Conservation (phyloP, 23 tunicate genomes). For the Ascidia mentula region DNA sequence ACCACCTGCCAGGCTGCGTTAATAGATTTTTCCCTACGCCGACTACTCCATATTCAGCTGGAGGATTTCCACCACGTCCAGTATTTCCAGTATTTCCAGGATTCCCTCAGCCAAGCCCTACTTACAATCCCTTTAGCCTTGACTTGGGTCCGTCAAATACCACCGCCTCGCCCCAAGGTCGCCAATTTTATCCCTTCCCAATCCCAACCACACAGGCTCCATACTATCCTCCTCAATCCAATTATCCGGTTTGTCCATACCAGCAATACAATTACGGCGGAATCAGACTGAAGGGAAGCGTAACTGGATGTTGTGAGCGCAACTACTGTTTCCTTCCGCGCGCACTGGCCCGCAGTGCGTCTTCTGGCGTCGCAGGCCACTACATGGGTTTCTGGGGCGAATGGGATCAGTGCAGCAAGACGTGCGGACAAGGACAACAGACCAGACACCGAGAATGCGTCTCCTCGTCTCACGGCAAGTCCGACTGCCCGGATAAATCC, state of each 20-base stretch:
- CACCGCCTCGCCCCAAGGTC: too few species aligned
- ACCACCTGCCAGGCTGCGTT: too few species aligned
- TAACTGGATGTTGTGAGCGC: slow-evolving; percentile 9
- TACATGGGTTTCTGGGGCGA: neutral
- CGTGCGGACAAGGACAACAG: neutral
- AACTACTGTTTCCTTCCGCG: slow-evolving; percentile 1
- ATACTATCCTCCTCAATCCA: neutral
- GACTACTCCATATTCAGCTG: too few species aligned
- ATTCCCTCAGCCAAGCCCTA: too few species aligned
- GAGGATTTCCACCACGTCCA: neutral
- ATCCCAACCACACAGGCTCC: too few species aligned
- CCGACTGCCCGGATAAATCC: too few species aligned
- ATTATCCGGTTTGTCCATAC: neutral
- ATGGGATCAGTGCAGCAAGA: neutral
- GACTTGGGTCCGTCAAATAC: too few species aligned
- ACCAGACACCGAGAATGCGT: neutral
- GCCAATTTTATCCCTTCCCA: too few species aligned
- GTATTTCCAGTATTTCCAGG: too few species aligned
- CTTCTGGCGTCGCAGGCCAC: neutral
- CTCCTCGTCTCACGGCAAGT: too few species aligned
- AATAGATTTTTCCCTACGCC: too few species aligned
- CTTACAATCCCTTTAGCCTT: too few species aligned
- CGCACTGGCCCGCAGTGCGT: neutral
- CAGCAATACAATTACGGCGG: neutral
- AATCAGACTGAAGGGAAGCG: neutral